phyloP scores from a whole-genome alignment of 2,113 vertebrate genomes.

The Atractosteus spatula region DNA sequence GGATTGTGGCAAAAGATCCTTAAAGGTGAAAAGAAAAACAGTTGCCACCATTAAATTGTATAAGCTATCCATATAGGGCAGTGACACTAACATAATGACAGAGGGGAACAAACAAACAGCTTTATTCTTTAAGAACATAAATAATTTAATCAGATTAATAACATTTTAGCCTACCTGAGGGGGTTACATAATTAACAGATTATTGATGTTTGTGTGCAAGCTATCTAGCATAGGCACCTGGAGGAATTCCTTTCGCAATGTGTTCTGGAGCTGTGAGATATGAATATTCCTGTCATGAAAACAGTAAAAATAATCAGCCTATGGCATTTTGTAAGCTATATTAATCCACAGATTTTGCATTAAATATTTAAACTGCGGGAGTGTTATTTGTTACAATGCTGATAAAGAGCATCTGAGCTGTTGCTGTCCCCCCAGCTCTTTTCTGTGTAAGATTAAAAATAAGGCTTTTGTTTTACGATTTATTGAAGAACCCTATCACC shows the following conservation, averaged over 20 bases:
- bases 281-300: conserved; percentile 70
- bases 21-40: neutral
- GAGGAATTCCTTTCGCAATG: conserved; percentile 68
- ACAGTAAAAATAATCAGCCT: conserved; percentile 71
- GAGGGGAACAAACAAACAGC: conserved; percentile 15
- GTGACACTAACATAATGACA: conserved; percentile 6
- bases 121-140: conserved; percentile 47
- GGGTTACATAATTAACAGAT: conserved; percentile 71
- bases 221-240: conserved; percentile 74
- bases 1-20: conserved; percentile 6
- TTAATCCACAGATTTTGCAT: conserved; percentile 70
- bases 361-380: conserved; percentile 76
- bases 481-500: neutral
- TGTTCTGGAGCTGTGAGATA: conserved; percentile 50
- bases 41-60: conserved; percentile 6
- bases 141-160: conserved; percentile 78
- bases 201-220: conserved; percentile 60
- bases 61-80: neutral
- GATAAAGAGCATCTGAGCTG: conserved; percentile 60
- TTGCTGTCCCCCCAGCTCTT: conserved; percentile 45
- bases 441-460: conserved; percentile 38
- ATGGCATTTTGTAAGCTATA: conserved; percentile 71
- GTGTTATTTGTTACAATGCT: conserved; percentile 65
- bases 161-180: conserved; percentile 67
- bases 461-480: conserved; percentile 9